Base-by-base conservation (phyloP, 1,140 invertebrate genomes). In the Ruditapes philippinarum region DNA sequence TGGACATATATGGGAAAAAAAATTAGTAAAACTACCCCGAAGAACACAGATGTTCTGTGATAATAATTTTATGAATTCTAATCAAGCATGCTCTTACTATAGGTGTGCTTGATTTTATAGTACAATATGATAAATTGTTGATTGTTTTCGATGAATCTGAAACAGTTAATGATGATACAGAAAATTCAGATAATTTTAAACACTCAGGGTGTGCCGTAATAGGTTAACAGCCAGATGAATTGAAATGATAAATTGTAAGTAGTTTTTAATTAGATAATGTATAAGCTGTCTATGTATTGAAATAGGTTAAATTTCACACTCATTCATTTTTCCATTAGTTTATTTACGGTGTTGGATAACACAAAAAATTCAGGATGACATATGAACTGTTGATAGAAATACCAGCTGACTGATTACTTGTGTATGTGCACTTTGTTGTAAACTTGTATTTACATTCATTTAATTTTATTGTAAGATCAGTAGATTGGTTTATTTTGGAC, bases 211-310 rank as follows among this genome's bases (percentile, higher is more conserved):
- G 65, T 70, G 65, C 22, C 33, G 17, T n/a, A n/a, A 7, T 4
- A 38, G 31, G 1, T 36, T 4, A 70, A 70, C 7, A 36, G 3
- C 19, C 11, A 38, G 17, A 33, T 70, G 65, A 70, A 70, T 70
- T 19, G 65, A 70, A 38, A 70, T 70, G 65, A 70, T 70, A 70
- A 40, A 70, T 70, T 38, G 28, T 70, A 70, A 70, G 31, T 70
- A 70, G 65, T 38, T 70, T 70, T 70, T 70, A 70, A 70, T 70
- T 70, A 70, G 33, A 70, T 70, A 70, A 70, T 70, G 65, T 70
- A 38, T 70, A 11, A 70, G 36, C 12, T 38, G 14, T 45, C 5
- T 45, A 45, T 19, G 54, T 57, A 57, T 19, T 14, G 36, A 70
- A 70, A 70, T 38, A 38, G 36, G 65, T 70, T n/a, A 38, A 70